A percentile compares a stretch with the other conserved stretches of the same genome.
Conservation (phyloP, 1,140 invertebrate genomes). For the Tribolium madens region DNA sequence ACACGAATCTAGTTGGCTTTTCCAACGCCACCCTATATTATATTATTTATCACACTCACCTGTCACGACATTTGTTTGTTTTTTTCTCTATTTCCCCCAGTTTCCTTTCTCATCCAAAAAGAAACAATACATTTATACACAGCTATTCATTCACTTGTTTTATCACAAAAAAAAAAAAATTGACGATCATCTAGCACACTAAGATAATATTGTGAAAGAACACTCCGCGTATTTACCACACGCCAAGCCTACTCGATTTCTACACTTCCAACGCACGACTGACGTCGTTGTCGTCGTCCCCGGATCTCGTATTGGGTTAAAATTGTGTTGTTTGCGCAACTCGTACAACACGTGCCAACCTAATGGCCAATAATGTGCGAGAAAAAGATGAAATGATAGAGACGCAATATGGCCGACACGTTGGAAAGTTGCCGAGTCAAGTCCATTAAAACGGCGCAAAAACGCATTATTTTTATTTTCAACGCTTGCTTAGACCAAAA, state of each 20-base stretch:
- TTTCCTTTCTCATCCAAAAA: no score
- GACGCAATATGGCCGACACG: conserved; percentile 24
- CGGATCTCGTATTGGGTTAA: no score
- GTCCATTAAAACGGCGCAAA: conserved; percentile 13
- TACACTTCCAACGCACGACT: background rate
- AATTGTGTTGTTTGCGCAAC: background rate
- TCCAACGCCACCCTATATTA: background rate
- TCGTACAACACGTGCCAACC: conserved; percentile 1
- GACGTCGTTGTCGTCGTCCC: background rate
- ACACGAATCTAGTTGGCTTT: background rate
- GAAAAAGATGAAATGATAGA: background rate
- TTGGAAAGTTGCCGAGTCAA: conserved; percentile 45
- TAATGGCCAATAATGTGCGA: background rate
- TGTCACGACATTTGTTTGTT: background rate
- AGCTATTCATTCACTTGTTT: background rate
- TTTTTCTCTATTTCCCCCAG: background rate
- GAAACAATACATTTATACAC: background rate
- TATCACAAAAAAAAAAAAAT: background rate
- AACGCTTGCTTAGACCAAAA: background rate
- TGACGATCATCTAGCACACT: background rate
- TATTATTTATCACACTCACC: background rate
- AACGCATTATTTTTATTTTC: background rate
- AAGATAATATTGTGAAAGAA: background rate
- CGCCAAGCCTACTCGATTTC: background rate
- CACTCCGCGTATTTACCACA: background rate